Base-by-base conservation (phyloP, 2,888 invertebrate species). In the Lucinisca nassula region DNA sequence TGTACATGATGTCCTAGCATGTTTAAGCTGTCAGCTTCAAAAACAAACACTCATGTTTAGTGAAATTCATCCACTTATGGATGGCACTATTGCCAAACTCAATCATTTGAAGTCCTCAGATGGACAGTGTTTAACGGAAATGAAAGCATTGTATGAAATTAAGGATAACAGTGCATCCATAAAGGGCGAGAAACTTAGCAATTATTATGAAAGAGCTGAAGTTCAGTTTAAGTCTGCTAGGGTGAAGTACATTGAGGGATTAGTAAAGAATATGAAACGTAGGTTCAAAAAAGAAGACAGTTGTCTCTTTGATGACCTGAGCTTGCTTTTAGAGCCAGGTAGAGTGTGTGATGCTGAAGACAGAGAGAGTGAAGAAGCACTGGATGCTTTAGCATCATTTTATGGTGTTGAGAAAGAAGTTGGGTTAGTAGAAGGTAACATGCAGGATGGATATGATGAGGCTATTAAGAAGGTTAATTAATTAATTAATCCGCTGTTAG, bases 31-130 rank as follows among this genome's bases (percentile, higher is more conserved):
- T 58, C 10, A 86, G 38, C 27, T 91, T 0, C 90, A 91, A 45
- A 81, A 84, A 37, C 40, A 82, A n/a, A 58, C 82, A 84, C 27
- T 89, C 1, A 8, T 84, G 3, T 88, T 91, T 40, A 88, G 87
- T 86, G 85, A 84, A 67, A 45, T 89, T 4, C n/a, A 37, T 10
- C 85, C 85, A 24, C 27, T 79, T 10, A 78, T 89, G 1, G 90
- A 88, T 74, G 75, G 70, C 17, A 78, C 80, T 24, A n/a, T 84
- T n/a, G 55, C 61, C 4, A 80, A 82, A 40, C 74, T 88, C 10
- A 27, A 79, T 0, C 17, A 14, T 49, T 27, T 88, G 49, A 37
- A 82, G 17, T n/a, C 30, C 14, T 32, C n/a, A 17, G 86, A 89
- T 82, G 88, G 85, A 14, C 40, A 74, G 32, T 40, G 49, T 12